Evolutionary conservation across 2,113 vertebrate species (phyloP), one percentile per base, ranked within the genome.

Genomic region (Sus scrofa): DNA sequence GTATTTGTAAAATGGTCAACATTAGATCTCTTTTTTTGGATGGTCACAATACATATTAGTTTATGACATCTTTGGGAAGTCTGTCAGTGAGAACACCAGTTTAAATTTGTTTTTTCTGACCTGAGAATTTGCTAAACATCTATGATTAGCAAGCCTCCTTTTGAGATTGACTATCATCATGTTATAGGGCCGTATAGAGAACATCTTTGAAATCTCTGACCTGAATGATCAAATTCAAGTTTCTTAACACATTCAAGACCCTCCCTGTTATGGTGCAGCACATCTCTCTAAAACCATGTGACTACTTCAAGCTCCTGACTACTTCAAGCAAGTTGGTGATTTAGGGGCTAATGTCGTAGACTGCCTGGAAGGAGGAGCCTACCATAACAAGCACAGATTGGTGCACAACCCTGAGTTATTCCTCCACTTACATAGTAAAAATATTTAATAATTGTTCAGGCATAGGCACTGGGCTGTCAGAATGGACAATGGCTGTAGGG

Each of bases 21-120:
- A 54, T 82, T 32, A 77, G 30, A 27, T 14, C 3, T 71, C 22
- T 3, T 26, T 65, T 67, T 8, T 56, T 2, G 0, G 4, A 71
- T 27, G 15, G 1, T 84, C 19, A 58, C 5, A 30, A 27, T 50
- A 39, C 0, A 34, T n/a, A 19, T 30, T 30, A 62, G 19, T 22
- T 52, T 63, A 71, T 20, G 62, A 27, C 20, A 78, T 56, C 8
- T 54, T 63, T 32, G 5, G 4, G 2, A 92, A 19, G 1, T 34
- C 0, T 15, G 50, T 8, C 2, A 75, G 3, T 26, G 56, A 65
- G 20, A 0, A 58, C 16, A n/a, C 37, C 1, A 54, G 1, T 20
- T 87, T 27, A 39, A 68, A 44, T n/a, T 65, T 73, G 20, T 78
- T 82, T 82, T 62, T 1, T 84, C 27, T 16, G 54, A 10, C 16